A percentile compares a stretch with the other conserved stretches of the same genome.
phyloP scores from a whole-genome alignment of 1,140 invertebrate genomes.

The Oppia nitens region DNA sequence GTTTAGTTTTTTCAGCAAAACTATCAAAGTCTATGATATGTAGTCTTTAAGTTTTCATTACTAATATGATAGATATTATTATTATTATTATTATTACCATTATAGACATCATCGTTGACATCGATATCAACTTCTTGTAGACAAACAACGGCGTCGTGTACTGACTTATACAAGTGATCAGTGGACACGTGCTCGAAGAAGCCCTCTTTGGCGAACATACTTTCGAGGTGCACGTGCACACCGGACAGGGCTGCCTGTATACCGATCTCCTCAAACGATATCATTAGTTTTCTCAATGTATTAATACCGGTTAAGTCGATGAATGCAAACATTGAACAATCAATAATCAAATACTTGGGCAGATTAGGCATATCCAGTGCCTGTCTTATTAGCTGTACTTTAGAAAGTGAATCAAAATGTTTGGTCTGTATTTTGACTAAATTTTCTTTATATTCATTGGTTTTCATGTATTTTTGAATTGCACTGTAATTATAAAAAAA shows the following conservation, averaged over 20 bases:
- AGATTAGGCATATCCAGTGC: background rate
- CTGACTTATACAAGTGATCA: constrained; percentile 8
- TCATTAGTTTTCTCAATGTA: background rate
- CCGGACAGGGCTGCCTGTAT: constrained; percentile 3
- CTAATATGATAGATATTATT: background rate
- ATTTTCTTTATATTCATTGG: background rate
- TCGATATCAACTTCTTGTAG: constrained; percentile 5
- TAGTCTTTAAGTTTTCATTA: background rate
- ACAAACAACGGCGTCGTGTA: constrained; percentile 10
- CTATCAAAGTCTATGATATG: background rate
- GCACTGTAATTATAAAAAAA: no score
- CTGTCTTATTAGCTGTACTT: background rate
- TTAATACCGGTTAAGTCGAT: constrained; percentile 13
- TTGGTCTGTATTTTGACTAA: background rate
- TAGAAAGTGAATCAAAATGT: background rate
- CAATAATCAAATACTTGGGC: constrained; percentile 12
- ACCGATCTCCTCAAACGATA: constrained; percentile 2
- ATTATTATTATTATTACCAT: background rate
- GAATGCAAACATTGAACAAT: constrained; percentile 18
- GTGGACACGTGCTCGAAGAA: constrained; percentile 8
- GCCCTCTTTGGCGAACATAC: constrained; percentile 10
- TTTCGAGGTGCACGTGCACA: constrained; percentile 9
- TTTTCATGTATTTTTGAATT: background rate
- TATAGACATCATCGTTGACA: background rate
- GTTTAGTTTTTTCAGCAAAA: background rate